Evolutionary conservation across 2,888 invertebrate species (phyloP), one percentile per base, ranked within the genome.

Genomic region (Oligia latruncula): DNA sequence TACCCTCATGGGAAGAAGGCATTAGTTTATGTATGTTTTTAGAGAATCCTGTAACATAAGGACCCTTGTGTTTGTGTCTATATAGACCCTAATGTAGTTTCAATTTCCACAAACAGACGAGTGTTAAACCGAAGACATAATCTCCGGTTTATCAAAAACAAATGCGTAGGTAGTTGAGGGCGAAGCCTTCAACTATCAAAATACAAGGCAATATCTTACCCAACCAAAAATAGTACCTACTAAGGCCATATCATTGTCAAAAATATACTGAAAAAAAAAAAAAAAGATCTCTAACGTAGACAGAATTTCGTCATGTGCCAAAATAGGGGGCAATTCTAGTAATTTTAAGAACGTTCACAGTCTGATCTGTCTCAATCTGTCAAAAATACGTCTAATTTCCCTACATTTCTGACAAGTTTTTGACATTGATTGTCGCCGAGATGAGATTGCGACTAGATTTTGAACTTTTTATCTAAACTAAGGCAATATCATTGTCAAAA

Each of bases 81-180:
- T 23, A 4, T 29, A 49, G 49, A 29, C 29, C 62, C 52, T 46
- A 58, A 17, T 60, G 46, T 79, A 40, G 58, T 70, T 85, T 80
- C 9, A 35, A 80, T 66, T 80, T 84, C 71, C 64, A 78, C 52
- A 46, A 78, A 71, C n/a, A 66, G 20, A 9, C 17, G 8, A 62
- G 11, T 49, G 43, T 4, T 15, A 40, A 43, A 49, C 58, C 49
- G 49, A 60, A 80, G 65, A 60, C 70, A 20, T 49, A 60, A 65
- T 70, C 80, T 65, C 80, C 64, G 64, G 58, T 84, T 49, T 79
- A 35, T 49, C 64, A 70, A 70, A 62, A 84, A 52, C n/a, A 46
- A 64, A 60, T 52, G 15, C 29, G 0, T 35, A n/a, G 17, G 5
- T 52, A 52, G 17, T 17, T 52, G 5, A 17, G 15, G 15, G 49